Evolutionary conservation across 2,113 vertebrate species (phyloP), one percentile per base, ranked within the genome.

Genomic region (Ia io): DNA sequence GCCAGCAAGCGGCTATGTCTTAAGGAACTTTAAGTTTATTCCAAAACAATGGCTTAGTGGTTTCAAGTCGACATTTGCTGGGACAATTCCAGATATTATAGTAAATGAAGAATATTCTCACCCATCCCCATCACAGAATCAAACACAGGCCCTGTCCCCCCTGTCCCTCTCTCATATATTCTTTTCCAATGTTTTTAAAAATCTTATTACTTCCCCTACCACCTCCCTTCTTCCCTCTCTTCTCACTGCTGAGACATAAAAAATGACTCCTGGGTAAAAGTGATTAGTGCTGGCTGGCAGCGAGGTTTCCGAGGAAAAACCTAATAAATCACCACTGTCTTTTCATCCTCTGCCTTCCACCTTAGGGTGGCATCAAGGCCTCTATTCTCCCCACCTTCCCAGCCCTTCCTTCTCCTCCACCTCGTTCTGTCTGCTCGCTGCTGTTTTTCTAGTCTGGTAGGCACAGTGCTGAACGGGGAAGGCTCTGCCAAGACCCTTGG

Each of bases 401-500:
- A 49, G 59, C 51, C 61, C 40, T 30, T 44, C 85, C 88, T 71
- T 89, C 79, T 84, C 65, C 53, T 79, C 74, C 49, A 76, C 91
- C 85, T 70, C 73, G 78, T 37, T 92, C 95, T 94, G 90, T 78
- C 96, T 92, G 84, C 84, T 49, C 73, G 53, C 32, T 85, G 95
- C 88, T 95, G 53, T 95, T 97, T 97, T 97, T 96, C 97, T 96
- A 94, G 88, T 96, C 96, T 97, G 92, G 83, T 88, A 97, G 90
- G 93, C 96, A 94, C 94, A 76, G 83, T 9, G 30, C 88, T 96
- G 90, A 95, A 84, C 93, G 80, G 49, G 77, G 56, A 84, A 95
- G 16, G 25, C 67, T 91, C 79, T 94, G 92, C 92, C 96, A 97
- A 95, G 93, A 73, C 92, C 95, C 87, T 92, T 96, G 97, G 96